Conservation (phyloP, 2,113 vertebrate species). For the Myiagra hebetior region DNA sequence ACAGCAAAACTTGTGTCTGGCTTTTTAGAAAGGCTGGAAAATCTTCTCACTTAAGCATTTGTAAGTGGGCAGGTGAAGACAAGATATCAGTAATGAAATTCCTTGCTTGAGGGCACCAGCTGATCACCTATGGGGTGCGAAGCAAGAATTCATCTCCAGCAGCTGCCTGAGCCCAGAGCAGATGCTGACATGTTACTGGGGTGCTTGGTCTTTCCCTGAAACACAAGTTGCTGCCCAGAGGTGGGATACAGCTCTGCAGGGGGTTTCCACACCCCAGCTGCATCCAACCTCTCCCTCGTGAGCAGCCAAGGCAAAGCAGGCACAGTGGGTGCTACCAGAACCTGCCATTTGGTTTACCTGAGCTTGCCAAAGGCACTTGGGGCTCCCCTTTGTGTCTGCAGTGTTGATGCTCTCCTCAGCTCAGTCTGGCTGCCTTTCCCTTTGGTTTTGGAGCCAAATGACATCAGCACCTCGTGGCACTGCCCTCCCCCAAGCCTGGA, state of each 20-base stretch:
- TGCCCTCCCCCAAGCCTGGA: rapidly evolving
- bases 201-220: background rate
- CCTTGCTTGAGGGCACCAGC: background rate
- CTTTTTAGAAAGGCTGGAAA: background rate
- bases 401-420: background rate
- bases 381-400: background rate
- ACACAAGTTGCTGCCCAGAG: background rate
- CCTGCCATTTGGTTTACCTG: background rate
- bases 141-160: rapidly evolving
- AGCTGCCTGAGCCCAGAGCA: background rate
- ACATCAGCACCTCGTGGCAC: rapidly evolving
- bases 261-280: background rate
- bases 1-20: background rate
- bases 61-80: background rate
- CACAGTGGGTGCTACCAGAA: rapidly evolving
- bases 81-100: background rate
- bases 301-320: background rate
- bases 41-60: background rate
- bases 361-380: background rate
- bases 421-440: background rate
- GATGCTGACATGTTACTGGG: background rate
- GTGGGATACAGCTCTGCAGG: background rate
- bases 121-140: background rate
- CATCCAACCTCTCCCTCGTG: rapidly evolving
- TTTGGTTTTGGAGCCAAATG: background rate